A percentile compares a stretch with the other conserved stretches of the same genome.
Evolutionary conservation across 2,888 invertebrate species (phyloP).

Genomic region (Cacoxenus indagator): DNA sequence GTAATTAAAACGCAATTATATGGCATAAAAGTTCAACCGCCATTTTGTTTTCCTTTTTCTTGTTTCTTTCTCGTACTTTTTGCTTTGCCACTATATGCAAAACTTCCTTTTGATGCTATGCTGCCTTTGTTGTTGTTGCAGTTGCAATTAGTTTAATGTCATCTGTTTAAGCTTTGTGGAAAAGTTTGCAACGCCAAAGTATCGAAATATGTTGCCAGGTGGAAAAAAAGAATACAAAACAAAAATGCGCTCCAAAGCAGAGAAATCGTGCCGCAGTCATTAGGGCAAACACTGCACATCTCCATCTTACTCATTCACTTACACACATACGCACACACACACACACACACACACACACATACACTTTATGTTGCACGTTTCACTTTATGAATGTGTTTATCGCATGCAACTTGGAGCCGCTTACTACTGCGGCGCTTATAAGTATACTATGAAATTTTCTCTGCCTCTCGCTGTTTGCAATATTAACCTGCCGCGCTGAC

Average conservation of each 20-base stretch:
- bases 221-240: background rate
- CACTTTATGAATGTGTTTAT: background rate
- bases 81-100: conserved; percentile 18
- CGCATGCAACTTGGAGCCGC: background rate
- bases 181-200: conserved; percentile 53
- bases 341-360: background rate
- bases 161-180: conserved; percentile 51
- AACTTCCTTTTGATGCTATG: conserved; percentile 26
- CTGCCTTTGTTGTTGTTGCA: background rate
- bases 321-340: background rate
- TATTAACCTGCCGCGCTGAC: conserved; percentile 37
- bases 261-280: background rate
- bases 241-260: background rate
- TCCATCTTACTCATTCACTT: background rate
- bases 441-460: conserved; percentile 38
- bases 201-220: no score
- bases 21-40: conserved; percentile 42
- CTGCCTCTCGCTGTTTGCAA: conserved; percentile 28
- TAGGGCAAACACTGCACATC: background rate
- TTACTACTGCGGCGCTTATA: conserved; percentile 31
- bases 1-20: conserved; percentile 65
- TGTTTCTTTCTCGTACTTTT: conserved; percentile 12
- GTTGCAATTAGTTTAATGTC: conserved; percentile 63
- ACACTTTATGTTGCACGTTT: background rate
- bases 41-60: conserved; percentile 64